Conservation (phyloP, 2,797 vertebrate genomes). For the Geotria australis region DNA sequence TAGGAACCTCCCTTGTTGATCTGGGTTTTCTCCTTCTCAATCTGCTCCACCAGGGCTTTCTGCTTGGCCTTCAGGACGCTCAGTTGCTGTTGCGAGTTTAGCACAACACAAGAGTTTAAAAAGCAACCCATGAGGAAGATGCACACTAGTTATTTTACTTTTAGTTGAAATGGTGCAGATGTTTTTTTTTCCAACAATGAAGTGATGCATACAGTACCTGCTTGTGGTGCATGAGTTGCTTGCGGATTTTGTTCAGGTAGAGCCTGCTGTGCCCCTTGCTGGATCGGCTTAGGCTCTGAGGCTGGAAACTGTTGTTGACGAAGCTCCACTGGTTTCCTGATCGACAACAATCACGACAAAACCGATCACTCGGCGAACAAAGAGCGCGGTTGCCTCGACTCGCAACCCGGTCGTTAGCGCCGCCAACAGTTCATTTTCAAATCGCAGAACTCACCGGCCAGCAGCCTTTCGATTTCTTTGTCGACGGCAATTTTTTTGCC, state of each 20-base stretch:
- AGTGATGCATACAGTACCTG: conserved; percentile 29
- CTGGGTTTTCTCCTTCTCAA: conserved; percentile 99
- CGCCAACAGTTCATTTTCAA: not conserved
- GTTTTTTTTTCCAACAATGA: no score
- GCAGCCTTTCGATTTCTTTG: conserved; percentile 58
- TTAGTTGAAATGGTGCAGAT: no score
- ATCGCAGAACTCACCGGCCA: conserved; percentile 25
- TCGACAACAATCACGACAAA: not conserved
- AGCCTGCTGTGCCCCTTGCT: conserved; percentile 80
- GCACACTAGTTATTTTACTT: no score
- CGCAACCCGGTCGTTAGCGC: no score
- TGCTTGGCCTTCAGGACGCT: conserved; percentile 98
- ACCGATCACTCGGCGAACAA: not conserved
- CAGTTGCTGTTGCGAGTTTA: conserved; percentile 57
- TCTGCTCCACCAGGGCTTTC: conserved; percentile 97
- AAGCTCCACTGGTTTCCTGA: conserved; percentile 97
- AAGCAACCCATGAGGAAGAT: no score
- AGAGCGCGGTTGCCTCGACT: not conserved
- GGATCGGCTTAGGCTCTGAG: conserved; percentile 48
- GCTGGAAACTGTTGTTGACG: conserved; percentile 89
- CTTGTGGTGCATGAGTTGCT: conserved; percentile 93
- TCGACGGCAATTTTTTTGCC: conserved; percentile 66
- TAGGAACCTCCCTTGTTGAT: conserved; percentile 99
- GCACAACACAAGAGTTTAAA: conserved; percentile 4
- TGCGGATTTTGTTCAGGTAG: conserved; percentile 93